Percentiles rank a stretch among this genome's conserved stretches.
Evolutionary conservation across 2,113 vertebrate species (phyloP).

Genomic region (Panthera leo): DNA sequence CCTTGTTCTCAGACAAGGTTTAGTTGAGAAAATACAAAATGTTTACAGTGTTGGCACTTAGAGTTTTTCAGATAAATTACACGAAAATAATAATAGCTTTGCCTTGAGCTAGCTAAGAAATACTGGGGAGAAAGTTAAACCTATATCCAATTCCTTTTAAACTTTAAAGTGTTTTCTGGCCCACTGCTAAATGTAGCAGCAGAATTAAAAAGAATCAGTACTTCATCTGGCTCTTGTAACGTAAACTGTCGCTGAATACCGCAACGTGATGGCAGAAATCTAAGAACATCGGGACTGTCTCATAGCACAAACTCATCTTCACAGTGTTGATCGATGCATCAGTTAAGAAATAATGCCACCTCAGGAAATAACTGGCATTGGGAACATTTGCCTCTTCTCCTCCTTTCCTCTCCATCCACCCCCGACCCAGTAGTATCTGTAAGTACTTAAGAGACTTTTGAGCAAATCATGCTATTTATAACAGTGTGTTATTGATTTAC

Average conservation of each 20-base stretch:
- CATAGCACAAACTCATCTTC: slow-evolving; percentile 82
- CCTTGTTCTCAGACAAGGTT: slow-evolving; percentile 77
- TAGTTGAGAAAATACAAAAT: slow-evolving; percentile 69
- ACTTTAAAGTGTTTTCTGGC: slow-evolving; percentile 66
- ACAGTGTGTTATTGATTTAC: slow-evolving; percentile 74
- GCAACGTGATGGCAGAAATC: slow-evolving; percentile 53
- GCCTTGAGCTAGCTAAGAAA: slow-evolving; percentile 77
- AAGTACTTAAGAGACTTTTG: slow-evolving; percentile 76
- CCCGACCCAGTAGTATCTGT: slow-evolving; percentile 66
- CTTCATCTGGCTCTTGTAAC: slow-evolving; percentile 57
- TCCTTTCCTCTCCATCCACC: background rate
- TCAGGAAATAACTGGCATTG: slow-evolving; percentile 86
- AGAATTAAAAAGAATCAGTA: slow-evolving; percentile 45
- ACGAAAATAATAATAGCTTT: slow-evolving; percentile 60
- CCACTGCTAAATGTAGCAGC: slow-evolving; percentile 77
- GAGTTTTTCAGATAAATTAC: slow-evolving; percentile 71
- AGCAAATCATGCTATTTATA: slow-evolving; percentile 76
- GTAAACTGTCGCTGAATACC: slow-evolving; percentile 66
- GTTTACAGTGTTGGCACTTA: slow-evolving; percentile 86
- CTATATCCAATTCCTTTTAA: slow-evolving; percentile 60
- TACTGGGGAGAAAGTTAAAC: slow-evolving; percentile 61
- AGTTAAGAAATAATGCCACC: slow-evolving; percentile 83
- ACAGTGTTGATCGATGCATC: slow-evolving; percentile 75
- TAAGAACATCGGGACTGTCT: slow-evolving; percentile 72
- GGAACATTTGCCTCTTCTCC: slow-evolving; percentile 51